Percentiles rank a stretch among this genome's conserved stretches.
These are phyloP conservation scores for Enteromius fasciolatus DNA, from an alignment of 2,797 vertebrate species.

Conservation along the genomic window DNA sequence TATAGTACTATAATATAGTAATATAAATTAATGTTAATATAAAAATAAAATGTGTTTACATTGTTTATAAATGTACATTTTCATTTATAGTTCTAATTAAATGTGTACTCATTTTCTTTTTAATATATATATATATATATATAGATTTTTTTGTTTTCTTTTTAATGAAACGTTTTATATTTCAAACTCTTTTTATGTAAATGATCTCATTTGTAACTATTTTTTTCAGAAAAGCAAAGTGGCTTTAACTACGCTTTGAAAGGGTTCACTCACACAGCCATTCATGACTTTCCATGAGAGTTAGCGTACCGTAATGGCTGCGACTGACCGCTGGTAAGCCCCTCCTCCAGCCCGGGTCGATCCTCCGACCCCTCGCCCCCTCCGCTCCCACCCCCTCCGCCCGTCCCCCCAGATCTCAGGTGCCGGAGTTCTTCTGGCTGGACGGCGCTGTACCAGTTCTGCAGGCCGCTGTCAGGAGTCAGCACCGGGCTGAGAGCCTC, in stretches of 20 bases:
- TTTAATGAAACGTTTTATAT: neutral
- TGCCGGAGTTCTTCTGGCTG: constrained; percentile 87
- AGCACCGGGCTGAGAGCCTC: constrained; percentile 90
- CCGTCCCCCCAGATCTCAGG: constrained; percentile 74
- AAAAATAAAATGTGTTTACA: no score
- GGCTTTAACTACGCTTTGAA: neutral
- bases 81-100: neutral
- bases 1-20: no score
- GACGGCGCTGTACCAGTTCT: constrained; percentile 89
- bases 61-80: neutral
- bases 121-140: no score
- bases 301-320: constrained; percentile 85
- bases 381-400: constrained; percentile 61
- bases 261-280: neutral
- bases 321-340: constrained; percentile 68
- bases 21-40: no score
- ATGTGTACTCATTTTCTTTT: neutral
- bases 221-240: neutral
- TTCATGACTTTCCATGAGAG: neutral
- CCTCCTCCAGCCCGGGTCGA: constrained; percentile 68
- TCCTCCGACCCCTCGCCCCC: constrained; percentile 53
- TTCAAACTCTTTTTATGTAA: neutral
- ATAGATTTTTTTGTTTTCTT: neutral
- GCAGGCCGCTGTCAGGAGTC: constrained; percentile 78
- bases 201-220: neutral